A percentile compares a stretch with the other conserved stretches of the same genome.
These are phyloP conservation scores for Meloidogyne floridensis DNA, from an alignment of 1,140 invertebrate species.

Conservation along the genomic window DNA sequence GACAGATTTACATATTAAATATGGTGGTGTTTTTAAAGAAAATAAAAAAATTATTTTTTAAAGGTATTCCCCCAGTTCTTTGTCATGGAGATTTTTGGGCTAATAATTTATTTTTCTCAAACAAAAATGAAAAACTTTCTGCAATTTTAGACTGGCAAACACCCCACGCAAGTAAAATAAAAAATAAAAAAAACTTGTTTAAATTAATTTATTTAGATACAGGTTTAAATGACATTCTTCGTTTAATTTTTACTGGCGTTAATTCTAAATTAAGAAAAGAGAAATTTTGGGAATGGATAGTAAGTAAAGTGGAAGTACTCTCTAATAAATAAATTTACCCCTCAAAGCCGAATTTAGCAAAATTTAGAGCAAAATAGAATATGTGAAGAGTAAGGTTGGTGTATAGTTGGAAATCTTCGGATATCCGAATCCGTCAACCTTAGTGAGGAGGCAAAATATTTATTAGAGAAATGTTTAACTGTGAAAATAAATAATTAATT, in stretches of 20 bases:
- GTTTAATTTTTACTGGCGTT: slow-evolving; percentile 26
- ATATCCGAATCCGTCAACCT: too few species aligned
- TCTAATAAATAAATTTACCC: too few species aligned
- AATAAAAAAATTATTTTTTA: neutral
- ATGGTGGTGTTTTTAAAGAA: neutral
- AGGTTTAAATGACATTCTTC: slow-evolving; percentile 26
- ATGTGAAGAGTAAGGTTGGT: too few species aligned
- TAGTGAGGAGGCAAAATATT: too few species aligned
- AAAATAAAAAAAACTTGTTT: neutral
- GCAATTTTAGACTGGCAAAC: slow-evolving; percentile 41
- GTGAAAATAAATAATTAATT: neutral
- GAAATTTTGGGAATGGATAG: slow-evolving; percentile 17
- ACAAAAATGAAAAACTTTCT: slow-evolving; percentile 19
- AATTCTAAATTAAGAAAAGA: slow-evolving; percentile 24
- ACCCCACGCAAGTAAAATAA: slow-evolving; percentile 17
- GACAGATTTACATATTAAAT: slow-evolving; percentile 26
- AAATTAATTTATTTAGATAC: slow-evolving; percentile 13
- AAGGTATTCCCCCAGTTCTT: slow-evolving; percentile 31
- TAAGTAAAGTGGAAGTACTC: neutral
- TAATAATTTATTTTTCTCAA: slow-evolving; percentile 36
- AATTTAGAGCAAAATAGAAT: too few species aligned
- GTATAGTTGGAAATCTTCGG: too few species aligned
- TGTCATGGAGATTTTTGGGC: slow-evolving; percentile 38
- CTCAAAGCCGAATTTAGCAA: too few species aligned
- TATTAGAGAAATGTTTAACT: too few species aligned